A percentile compares a stretch with the other conserved stretches of the same genome.
Conservation (phyloP, 2,113 vertebrate species). For the Cyphomyrus plagiostoma region DNA sequence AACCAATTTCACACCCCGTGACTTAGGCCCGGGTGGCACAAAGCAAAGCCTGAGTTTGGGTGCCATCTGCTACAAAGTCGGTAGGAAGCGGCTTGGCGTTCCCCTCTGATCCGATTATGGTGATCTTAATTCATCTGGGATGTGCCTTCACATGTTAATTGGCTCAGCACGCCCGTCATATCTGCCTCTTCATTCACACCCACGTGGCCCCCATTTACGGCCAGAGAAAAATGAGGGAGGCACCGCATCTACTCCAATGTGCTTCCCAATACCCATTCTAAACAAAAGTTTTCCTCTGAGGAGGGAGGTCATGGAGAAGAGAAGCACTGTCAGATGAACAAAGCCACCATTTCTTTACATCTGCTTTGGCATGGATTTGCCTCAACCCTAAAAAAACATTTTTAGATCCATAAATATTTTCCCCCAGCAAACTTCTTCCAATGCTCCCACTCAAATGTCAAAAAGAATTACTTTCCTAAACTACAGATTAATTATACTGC, state of each 20-base stretch:
- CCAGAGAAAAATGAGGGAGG: neutral
- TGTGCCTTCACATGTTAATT: slow-evolving; percentile 69
- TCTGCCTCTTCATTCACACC: slow-evolving; percentile 49
- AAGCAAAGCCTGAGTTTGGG: slow-evolving; percentile 47
- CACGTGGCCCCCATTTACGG: slow-evolving; percentile 36
- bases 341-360: neutral
- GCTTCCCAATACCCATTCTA: neutral
- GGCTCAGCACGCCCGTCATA: slow-evolving; percentile 62
- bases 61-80: slow-evolving; percentile 65
- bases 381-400: neutral
- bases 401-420: neutral
- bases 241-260: neutral
- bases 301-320: neutral
- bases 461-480: slow-evolving; percentile 14
- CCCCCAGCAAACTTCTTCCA: neutral
- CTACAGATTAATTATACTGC: slow-evolving; percentile 26
- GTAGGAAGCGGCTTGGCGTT: slow-evolving; percentile 63
- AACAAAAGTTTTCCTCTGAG: neutral
- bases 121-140: slow-evolving; percentile 69
- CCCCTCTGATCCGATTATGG: slow-evolving; percentile 67
- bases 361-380: neutral
- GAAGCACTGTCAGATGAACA: neutral
- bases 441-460: slow-evolving; percentile 13
- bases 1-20: slow-evolving; percentile 70
- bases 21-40: slow-evolving; percentile 54